Evolutionary conservation across 2,797 vertebrate species (phyloP), one percentile per base, ranked within the genome.

Genomic region (Melopsittacus undulatus): DNA sequence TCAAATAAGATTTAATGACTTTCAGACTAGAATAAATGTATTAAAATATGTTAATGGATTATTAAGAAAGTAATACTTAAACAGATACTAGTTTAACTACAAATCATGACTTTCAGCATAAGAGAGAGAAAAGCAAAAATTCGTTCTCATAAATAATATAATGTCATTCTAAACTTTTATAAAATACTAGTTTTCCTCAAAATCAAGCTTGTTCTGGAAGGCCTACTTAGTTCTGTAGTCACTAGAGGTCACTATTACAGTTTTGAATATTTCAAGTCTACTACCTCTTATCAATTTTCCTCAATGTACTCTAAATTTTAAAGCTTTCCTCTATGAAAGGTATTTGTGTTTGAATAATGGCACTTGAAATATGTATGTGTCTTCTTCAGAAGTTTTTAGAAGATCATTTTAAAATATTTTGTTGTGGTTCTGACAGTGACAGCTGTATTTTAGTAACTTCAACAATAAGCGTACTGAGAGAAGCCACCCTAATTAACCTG

Each of bases 161-260:
- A 74, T 52, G 26, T 2, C 3, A 32, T 73, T 76, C 30, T 26
- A 27, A 78, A 52, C 14, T 14, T 73, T 6, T 52, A 32, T 13
- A 16, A 78, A 74, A 59, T 34, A 42, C 46, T 43, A 68, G 7
- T 15, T 73, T 96, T 88, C 56, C 51, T 57, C 12, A 36, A 48
- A 48, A 61, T 22, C 42, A 89, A 81, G 11, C 59, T 88, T 89
- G 30, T 64, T 67, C 72, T 78, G 43, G 49, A 74, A 96, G 57
- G 69, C 40, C 45, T 78, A 83, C 75, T 86, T 49, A 93, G 68
- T 96, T 95, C 40, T 94, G 46, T 80, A 80, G 96, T 96, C 97
- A 97, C 96, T 97, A 98, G 97, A 95, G 97, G 97, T 97, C 98
- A 97, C 95, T 97, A 27, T 97, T 96, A 98, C 83, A 97, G 89